These are phyloP conservation scores for Percina caprodes DNA, from an alignment of 2,113 vertebrate genomes.

Conservation along the genomic window DNA sequence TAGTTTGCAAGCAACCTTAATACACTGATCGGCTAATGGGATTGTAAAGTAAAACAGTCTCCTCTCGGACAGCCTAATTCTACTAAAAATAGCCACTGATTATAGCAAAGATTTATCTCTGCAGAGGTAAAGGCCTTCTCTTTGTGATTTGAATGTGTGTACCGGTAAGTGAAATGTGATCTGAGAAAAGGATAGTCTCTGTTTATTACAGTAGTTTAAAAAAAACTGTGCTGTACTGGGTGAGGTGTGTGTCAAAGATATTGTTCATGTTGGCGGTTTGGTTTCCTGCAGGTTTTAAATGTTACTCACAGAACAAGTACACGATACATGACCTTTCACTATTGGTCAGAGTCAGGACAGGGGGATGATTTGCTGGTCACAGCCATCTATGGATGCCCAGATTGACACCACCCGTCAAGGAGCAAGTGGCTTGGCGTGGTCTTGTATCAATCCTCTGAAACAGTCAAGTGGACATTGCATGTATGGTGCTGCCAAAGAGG, in stretches of 20 bases:
- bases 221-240: not conserved
- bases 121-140: constrained; percentile 11
- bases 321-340: constrained; percentile 64
- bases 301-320: constrained; percentile 63
- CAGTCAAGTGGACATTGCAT: constrained; percentile 35
- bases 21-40: constrained; percentile 47
- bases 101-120: constrained; percentile 35
- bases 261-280: not conserved
- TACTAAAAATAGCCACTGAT: constrained; percentile 59
- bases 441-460: constrained; percentile 33
- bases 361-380: constrained; percentile 30
- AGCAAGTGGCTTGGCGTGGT: constrained; percentile 49
- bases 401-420: constrained; percentile 44
- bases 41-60: constrained; percentile 50
- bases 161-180: constrained; percentile 4
- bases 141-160: constrained; percentile 23
- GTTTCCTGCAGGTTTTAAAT: constrained; percentile 45
- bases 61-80: constrained; percentile 31
- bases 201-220: not conserved
- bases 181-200: constrained; percentile 2
- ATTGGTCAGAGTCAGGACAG: constrained; percentile 22
- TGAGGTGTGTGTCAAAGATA: constrained; percentile 1
- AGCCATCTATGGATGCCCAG: constrained; percentile 56
- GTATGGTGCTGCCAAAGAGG: constrained; percentile 49
- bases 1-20: constrained; percentile 43